A percentile compares a stretch with the other conserved stretches of the same genome.
Conservation (phyloP, 1,140 invertebrate species). For the Holcopasites calliopsidis region DNA sequence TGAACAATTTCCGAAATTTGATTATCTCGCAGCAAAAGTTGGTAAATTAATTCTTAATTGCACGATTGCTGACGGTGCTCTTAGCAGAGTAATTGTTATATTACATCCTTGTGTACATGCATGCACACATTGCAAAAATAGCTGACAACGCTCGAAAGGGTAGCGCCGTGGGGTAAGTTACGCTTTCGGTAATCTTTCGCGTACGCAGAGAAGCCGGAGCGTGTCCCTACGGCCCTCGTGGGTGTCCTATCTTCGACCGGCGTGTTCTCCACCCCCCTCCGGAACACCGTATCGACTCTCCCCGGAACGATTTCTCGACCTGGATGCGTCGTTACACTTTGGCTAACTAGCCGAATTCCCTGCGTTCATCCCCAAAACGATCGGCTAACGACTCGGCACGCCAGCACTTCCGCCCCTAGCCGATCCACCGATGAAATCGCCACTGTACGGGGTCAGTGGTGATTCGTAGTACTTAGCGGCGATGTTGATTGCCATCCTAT, state of each 20-base stretch:
- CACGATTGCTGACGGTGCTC: too few species aligned
- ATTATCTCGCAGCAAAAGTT: too few species aligned
- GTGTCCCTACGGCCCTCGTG: slow-evolving; percentile 63
- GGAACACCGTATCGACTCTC: slow-evolving; percentile 61
- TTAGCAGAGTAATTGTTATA: too few species aligned
- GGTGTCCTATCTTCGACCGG: slow-evolving; percentile 62
- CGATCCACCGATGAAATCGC: slow-evolving; percentile 58
- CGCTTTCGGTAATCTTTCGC: slow-evolving; percentile 51
- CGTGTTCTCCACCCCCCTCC: slow-evolving; percentile 49
- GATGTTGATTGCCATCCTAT: slow-evolving; percentile 48
- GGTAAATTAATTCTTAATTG: too few species aligned
- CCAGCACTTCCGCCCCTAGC: slow-evolving; percentile 57
- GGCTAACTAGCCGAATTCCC: slow-evolving; percentile 69
- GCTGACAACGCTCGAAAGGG: neutral
- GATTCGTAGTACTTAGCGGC: slow-evolving; percentile 57
- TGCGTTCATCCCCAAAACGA: slow-evolving; percentile 66
- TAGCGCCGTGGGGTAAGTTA: slow-evolving; percentile 46
- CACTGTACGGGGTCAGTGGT: slow-evolving; percentile 51
- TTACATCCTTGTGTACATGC: too few species aligned
- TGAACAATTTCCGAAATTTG: too few species aligned
- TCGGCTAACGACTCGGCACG: slow-evolving; percentile 68
- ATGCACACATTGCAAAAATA: neutral
- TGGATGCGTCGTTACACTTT: slow-evolving; percentile 72
- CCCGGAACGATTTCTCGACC: slow-evolving; percentile 60
- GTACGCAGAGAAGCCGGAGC: slow-evolving; percentile 39